These are phyloP conservation scores for Acleris emargana DNA, from an alignment of 2,888 invertebrate genomes.

Conservation along the genomic window DNA sequence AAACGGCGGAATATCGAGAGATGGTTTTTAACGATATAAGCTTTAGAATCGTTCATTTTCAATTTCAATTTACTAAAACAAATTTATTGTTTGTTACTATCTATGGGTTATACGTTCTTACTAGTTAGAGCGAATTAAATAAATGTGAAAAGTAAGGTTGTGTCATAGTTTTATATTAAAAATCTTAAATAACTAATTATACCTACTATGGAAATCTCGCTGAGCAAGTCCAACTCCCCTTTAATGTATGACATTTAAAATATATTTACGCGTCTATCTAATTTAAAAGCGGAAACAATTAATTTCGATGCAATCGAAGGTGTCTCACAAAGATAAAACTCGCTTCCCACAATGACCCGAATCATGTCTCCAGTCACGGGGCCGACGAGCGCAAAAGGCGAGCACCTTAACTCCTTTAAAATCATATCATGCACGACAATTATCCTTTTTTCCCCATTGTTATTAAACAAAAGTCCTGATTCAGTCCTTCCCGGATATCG, in stretches of 20 bases:
- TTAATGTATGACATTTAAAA: neutral
- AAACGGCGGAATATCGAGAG: no score
- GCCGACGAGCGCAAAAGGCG: slow-evolving; percentile 41
- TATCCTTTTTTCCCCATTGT: slow-evolving; percentile 73
- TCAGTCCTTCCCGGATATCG: slow-evolving; percentile 79
- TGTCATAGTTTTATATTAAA: no score
- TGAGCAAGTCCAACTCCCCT: neutral
- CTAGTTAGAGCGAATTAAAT: no score
- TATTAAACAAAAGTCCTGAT: slow-evolving; percentile 63
- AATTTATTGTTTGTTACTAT: no score
- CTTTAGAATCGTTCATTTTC: no score
- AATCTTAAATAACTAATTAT: no score
- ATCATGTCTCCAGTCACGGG: slow-evolving; percentile 26
- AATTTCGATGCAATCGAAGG: slow-evolving; percentile 13
- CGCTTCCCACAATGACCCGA: slow-evolving; percentile 7
- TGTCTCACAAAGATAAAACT: slow-evolving; percentile 7
- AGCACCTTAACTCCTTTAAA: slow-evolving; percentile 51
- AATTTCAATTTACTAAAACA: no score
- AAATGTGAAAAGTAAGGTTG: no score
- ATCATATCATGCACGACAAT: slow-evolving; percentile 66
- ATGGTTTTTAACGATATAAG: no score
- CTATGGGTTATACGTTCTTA: no score
- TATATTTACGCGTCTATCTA: slow-evolving; percentile 13
- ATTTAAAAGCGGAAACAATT: slow-evolving; percentile 29
- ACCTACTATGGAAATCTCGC: neutral